phyloP scores from a whole-genome alignment of 2,113 vertebrate species.

The Microcebus lehilahytsara region DNA sequence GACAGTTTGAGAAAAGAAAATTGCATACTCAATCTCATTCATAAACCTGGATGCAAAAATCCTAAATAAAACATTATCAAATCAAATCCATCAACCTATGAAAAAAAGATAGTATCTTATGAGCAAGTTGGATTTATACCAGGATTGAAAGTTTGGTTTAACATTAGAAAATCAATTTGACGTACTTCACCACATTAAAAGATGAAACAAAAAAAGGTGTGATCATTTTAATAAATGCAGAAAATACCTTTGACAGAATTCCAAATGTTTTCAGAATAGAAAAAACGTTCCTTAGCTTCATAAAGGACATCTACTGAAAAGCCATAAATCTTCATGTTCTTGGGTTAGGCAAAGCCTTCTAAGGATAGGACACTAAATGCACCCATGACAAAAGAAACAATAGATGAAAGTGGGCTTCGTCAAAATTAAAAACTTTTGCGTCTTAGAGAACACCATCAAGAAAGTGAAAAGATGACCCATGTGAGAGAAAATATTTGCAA shows the following conservation, averaged over 20 bases:
- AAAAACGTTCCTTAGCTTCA: not conserved
- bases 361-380: not conserved
- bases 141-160: constrained; percentile 6
- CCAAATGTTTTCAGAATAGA: not conserved
- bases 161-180: not conserved
- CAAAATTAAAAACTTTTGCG: not conserved
- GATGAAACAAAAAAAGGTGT: not conserved
- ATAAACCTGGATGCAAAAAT: constrained; percentile 1
- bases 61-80: constrained; percentile 19
- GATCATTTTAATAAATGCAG: not conserved
- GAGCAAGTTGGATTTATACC: not conserved
- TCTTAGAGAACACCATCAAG: not conserved
- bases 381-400: not conserved
- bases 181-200: not conserved
- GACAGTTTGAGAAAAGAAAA: constrained; percentile 23
- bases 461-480: not conserved
- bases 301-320: not conserved
- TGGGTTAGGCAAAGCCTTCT: not conserved
- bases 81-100: not conserved
- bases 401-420: not conserved
- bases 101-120: not conserved
- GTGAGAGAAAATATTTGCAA: not conserved
- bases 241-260: not conserved
- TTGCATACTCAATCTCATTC: not conserved
- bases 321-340: not conserved